Percentiles rank a stretch among this genome's conserved stretches.
phyloP scores from a whole-genome alignment of 2,888 invertebrate species.

The Ptilodon capucinus region DNA sequence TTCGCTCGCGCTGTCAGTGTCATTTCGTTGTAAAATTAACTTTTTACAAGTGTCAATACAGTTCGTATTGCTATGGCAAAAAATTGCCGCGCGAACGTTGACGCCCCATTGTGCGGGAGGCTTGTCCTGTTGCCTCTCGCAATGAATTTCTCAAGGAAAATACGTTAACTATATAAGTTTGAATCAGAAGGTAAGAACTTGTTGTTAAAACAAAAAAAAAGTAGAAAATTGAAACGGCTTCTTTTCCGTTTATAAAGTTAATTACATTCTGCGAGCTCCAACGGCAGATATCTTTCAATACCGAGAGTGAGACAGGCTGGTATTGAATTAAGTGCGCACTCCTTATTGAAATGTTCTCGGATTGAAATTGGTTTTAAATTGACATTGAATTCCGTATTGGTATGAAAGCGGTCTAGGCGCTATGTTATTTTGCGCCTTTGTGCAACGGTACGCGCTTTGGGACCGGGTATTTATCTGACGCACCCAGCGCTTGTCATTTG shows the following conservation, averaged over 20 bases:
- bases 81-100: too few species aligned
- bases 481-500: constrained; percentile 44
- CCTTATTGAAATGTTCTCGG: constrained; percentile 33
- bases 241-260: constrained; percentile 20
- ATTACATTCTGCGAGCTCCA: constrained; percentile 34
- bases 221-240: constrained; percentile 8
- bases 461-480: constrained; percentile 39
- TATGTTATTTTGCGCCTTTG: constrained; percentile 26
- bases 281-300: constrained; percentile 15
- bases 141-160: too few species aligned
- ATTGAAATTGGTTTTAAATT: constrained; percentile 43
- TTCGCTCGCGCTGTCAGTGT: too few species aligned
- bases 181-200: neutral
- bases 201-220: neutral
- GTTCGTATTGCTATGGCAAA: too few species aligned
- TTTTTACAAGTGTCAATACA: too few species aligned
- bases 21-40: too few species aligned
- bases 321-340: constrained; percentile 17
- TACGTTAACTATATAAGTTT: too few species aligned
- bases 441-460: constrained; percentile 14
- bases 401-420: constrained; percentile 17
- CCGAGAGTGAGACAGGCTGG: constrained; percentile 19
- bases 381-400: constrained; percentile 29
- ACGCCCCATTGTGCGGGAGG: too few species aligned
- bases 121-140: too few species aligned